phyloP scores from a whole-genome alignment of 53 echinoderm and acorn worm genomes.

The Antedon mediterranea region DNA sequence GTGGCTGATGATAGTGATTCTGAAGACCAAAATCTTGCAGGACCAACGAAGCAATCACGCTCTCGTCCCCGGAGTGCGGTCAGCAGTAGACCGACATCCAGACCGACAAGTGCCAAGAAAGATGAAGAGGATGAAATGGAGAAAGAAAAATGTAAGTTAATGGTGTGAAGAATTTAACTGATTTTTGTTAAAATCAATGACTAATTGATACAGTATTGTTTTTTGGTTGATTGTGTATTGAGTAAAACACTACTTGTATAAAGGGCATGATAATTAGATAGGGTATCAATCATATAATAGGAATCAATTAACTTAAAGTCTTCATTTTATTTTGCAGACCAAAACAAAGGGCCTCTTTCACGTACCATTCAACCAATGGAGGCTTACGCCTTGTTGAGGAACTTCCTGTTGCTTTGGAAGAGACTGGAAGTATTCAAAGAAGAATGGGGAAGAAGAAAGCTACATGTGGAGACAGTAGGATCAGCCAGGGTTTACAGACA shows the following conservation, averaged over 20 bases:
- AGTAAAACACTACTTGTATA: too few species aligned
- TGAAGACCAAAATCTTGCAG: conserved; percentile 23
- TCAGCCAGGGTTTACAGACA: conserved; percentile 52
- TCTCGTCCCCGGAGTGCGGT: conserved; percentile 54
- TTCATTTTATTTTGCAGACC: too few species aligned
- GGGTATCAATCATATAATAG: too few species aligned
- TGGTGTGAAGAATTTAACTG: too few species aligned
- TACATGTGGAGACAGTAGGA: conserved; percentile 46
- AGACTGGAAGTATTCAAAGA: conserved; percentile 79
- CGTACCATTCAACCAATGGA: conserved; percentile 74
- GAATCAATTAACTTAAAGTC: too few species aligned
- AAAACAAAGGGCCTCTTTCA: conserved; percentile 56
- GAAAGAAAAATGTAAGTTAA: conserved; percentile 23
- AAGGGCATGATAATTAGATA: too few species aligned
- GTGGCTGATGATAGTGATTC: conserved; percentile 60
- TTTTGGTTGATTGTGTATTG: too few species aligned
- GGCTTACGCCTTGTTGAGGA: conserved; percentile 77
- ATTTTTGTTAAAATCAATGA: too few species aligned
- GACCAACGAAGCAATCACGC: conserved; percentile 15
- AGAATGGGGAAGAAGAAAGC: conserved; percentile 84
- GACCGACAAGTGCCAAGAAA: conserved; percentile 4
- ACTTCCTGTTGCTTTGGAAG: conserved; percentile 93
- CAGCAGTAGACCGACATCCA: conserved; percentile 22
- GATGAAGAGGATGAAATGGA: conserved; percentile 12
- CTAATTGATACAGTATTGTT: too few species aligned